Evolutionary conservation across 2,797 vertebrate genomes (phyloP).

Genomic region (Tapera naevia): DNA sequence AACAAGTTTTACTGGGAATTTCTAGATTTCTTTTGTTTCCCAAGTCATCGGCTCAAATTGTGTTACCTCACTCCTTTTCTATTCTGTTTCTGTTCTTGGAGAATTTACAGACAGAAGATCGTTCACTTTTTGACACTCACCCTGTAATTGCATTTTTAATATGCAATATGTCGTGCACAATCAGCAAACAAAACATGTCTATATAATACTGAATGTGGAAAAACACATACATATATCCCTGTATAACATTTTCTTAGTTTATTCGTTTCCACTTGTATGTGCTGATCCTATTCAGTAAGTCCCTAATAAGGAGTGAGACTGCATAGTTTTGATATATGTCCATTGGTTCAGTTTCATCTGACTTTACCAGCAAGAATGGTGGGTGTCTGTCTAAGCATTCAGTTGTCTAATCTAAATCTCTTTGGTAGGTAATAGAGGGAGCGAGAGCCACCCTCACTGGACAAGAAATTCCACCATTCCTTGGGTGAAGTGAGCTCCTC

Average conservation of each 20-base stretch:
- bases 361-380: background rate
- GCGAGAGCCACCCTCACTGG: fast-evolving
- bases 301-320: background rate
- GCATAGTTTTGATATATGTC: background rate
- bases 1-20: background rate
- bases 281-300: background rate
- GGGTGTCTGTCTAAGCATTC: background rate
- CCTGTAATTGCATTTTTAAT: background rate
- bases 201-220: background rate
- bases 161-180: background rate
- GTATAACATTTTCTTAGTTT: background rate
- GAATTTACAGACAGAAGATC: background rate
- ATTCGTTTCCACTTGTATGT: background rate
- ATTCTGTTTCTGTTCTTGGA: background rate
- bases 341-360: background rate
- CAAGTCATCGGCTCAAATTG: background rate
- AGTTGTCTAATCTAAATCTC: background rate
- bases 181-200: background rate
- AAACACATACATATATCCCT: background rate
- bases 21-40: background rate
- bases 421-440: background rate
- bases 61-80: background rate
- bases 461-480: background rate
- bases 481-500: background rate
- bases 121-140: background rate